phyloP scores from a whole-genome alignment of 1,140 invertebrate genomes.

The Drosophila setifemur region DNA sequence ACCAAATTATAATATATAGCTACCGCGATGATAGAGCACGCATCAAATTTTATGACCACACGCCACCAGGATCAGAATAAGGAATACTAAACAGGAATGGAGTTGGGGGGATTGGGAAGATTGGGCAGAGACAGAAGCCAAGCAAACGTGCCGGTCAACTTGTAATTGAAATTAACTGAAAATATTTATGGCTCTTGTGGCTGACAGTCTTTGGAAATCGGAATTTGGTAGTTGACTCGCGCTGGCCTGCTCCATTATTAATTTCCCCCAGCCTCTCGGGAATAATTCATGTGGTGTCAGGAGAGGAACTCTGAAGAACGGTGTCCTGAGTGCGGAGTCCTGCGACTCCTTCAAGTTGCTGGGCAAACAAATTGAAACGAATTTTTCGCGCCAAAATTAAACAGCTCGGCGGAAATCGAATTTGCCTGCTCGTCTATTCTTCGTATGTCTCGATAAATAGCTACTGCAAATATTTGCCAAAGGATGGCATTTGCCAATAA shows the following conservation, averaged over 20 bases:
- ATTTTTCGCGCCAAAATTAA: constrained; percentile 63
- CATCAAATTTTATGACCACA: constrained; percentile 72
- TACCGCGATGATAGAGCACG: constrained; percentile 59
- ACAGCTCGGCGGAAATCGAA: constrained; percentile 39
- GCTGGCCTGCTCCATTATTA: constrained; percentile 34
- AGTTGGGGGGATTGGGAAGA: no score
- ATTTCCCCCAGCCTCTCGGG: constrained; percentile 26
- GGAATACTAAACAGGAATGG: no score
- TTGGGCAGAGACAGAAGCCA: neutral
- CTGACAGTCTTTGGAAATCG: constrained; percentile 23
- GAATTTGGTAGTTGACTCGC: constrained; percentile 22
- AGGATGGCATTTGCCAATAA: constrained; percentile 74
- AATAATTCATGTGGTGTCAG: constrained; percentile 49
- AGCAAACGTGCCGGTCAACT: constrained; percentile 38
- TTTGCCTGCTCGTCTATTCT: constrained; percentile 30
- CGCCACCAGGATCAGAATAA: neutral
- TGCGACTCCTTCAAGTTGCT: constrained; percentile 13
- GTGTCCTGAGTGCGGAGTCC: neutral
- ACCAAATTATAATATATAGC: constrained; percentile 72
- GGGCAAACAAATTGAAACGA: constrained; percentile 45
- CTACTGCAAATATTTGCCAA: constrained; percentile 66
- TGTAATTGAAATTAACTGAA: constrained; percentile 76
- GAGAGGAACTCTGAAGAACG: neutral
- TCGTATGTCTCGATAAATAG: constrained; percentile 44
- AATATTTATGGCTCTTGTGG: constrained; percentile 68